Percentiles rank a stretch among this genome's conserved stretches.
phyloP scores from a whole-genome alignment of 2,888 invertebrate species.

The Lithophane socia region DNA sequence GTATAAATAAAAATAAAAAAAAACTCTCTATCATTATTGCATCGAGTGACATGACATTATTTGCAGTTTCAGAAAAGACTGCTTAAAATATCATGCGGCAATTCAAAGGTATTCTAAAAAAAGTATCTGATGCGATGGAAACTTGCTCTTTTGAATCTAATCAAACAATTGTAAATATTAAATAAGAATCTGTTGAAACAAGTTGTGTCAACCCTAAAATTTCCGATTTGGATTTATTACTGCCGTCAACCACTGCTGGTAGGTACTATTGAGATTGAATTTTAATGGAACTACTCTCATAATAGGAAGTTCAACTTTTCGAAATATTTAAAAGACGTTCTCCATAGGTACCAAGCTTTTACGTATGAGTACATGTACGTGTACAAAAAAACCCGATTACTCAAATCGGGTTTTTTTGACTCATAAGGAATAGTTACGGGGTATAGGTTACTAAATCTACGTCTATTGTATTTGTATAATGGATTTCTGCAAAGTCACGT shows the following conservation, averaged over 20 bases:
- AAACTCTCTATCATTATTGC: neutral
- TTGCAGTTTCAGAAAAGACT: no score
- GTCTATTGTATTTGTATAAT: no score
- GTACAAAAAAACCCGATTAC: no score
- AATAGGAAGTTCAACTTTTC: slow-evolving; percentile 10
- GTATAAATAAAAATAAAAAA: no score
- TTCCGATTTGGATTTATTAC: slow-evolving; percentile 48
- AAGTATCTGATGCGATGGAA: neutral
- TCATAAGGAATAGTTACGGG: no score
- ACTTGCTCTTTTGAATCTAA: neutral
- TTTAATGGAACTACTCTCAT: slow-evolving; percentile 29
- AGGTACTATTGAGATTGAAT: slow-evolving; percentile 37
- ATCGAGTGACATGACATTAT: no score
- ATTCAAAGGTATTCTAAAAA: neutral
- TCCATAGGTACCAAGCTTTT: neutral
- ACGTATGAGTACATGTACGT: neutral
- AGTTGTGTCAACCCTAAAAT: slow-evolving; percentile 37
- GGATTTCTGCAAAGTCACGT: no score
- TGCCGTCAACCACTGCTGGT: slow-evolving; percentile 26
- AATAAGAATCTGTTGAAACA: neutral
- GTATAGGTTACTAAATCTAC: neutral
- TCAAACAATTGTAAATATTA: neutral
- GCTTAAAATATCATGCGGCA: neutral
- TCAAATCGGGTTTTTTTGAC: neutral
- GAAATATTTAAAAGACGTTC: slow-evolving; percentile 18